phyloP scores from a whole-genome alignment of 1,140 invertebrate species.

The Apis laboriosa region DNA sequence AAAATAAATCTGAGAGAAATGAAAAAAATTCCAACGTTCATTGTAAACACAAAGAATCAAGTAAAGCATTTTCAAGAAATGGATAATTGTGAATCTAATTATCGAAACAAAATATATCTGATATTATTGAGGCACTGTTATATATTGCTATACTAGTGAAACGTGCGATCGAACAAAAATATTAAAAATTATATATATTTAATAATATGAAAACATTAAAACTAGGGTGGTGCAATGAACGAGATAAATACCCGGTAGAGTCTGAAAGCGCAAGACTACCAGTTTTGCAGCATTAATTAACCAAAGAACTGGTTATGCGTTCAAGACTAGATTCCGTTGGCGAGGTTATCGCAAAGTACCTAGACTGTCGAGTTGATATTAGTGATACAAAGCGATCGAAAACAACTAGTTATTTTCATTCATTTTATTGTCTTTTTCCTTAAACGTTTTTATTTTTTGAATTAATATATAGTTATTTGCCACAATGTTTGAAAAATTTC shows the following conservation, averaged over 20 bases:
- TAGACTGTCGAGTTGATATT: conserved; percentile 25
- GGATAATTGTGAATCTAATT: too few species aligned
- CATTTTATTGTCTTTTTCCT: too few species aligned
- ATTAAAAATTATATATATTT: conserved; percentile 21
- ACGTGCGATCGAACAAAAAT: not conserved
- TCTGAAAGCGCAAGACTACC: conserved; percentile 43
- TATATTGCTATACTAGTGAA: too few species aligned
- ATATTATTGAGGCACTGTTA: too few species aligned
- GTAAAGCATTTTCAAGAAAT: too few species aligned
- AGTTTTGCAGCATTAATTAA: conserved; percentile 64
- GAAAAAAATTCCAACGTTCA: too few species aligned
- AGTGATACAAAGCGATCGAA: not conserved
- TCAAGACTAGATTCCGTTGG: conserved; percentile 55
- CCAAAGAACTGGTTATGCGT: conserved; percentile 58
- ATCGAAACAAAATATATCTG: too few species aligned
- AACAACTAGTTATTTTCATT: too few species aligned
- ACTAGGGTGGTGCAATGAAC: not conserved
- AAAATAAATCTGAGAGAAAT: too few species aligned
- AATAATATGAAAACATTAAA: not conserved
- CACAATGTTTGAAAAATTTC: too few species aligned
- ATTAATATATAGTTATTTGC: too few species aligned
- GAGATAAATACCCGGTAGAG: conserved; percentile 37
- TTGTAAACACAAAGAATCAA: too few species aligned
- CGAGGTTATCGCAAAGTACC: conserved; percentile 42
- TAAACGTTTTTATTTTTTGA: not conserved